Percentiles rank a stretch among this genome's conserved stretches.
These are phyloP conservation scores for Orchesellides sinensis DNA, from an alignment of 2,888 invertebrate genomes.

Conservation along the genomic window DNA sequence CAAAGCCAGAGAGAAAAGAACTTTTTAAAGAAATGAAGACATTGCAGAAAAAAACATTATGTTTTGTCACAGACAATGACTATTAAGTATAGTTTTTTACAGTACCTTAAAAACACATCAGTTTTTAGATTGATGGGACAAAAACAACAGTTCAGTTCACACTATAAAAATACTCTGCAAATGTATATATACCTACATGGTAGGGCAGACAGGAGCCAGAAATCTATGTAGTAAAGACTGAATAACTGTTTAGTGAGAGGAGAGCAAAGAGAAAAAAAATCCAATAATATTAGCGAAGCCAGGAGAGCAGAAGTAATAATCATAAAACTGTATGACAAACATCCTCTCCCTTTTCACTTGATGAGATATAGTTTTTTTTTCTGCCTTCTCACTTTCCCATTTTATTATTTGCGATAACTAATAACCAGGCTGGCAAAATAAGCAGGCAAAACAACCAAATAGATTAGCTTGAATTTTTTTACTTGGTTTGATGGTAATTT, in stretches of 20 bases:
- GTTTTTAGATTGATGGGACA: too few relatives aligned
- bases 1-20: neutral
- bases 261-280: too few relatives aligned
- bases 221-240: neutral
- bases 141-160: neutral
- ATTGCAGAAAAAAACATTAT: neutral
- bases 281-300: neutral
- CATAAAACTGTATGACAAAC: conserved; percentile 1
- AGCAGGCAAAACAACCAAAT: neutral
- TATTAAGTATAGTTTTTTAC: neutral
- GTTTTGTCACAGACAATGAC: neutral
- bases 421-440: too few relatives aligned
- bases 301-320: neutral
- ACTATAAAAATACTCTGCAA: neutral
- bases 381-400: too few relatives aligned
- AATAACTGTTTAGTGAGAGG: too few relatives aligned
- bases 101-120: neutral
- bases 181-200: neutral
- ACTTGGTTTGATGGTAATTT: neutral
- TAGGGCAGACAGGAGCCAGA: conserved; percentile 1
- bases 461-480: neutral
- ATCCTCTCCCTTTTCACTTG: neutral
- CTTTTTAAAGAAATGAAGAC: neutral
- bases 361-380: too few relatives aligned
- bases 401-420: too few relatives aligned